Evolutionary conservation across 2,113 vertebrate genomes (phyloP).

Genomic region (Panurus biarmicus): DNA sequence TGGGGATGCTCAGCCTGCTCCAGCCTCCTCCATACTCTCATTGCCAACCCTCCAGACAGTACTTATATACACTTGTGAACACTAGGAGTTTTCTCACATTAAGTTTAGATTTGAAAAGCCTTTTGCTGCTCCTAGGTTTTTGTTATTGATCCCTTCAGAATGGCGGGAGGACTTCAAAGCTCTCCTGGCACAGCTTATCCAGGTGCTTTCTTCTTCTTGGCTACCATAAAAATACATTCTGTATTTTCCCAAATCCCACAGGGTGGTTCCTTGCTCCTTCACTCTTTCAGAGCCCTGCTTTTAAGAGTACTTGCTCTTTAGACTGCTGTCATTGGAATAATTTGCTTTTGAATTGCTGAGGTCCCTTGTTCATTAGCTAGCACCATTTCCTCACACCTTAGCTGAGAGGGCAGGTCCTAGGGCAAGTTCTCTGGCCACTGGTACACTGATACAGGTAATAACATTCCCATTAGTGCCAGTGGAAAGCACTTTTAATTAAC

Average conservation of each 20-base stretch:
- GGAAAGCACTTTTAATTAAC: background rate
- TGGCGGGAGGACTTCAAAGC: background rate
- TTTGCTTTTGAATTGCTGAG: background rate
- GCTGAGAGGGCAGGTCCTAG: background rate
- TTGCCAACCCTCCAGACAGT: background rate
- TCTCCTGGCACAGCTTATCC: background rate
- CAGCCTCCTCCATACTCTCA: background rate
- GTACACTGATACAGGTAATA: background rate
- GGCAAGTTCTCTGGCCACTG: background rate
- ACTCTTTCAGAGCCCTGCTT: background rate
- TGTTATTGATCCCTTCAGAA: background rate
- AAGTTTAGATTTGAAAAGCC: background rate
- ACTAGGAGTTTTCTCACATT: background rate
- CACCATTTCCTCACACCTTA: background rate
- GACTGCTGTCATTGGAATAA: background rate
- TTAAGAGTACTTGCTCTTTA: background rate
- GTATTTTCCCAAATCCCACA: background rate
- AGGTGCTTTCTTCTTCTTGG: background rate
- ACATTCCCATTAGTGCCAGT: background rate
- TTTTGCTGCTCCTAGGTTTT: background rate
- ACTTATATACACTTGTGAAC: background rate
- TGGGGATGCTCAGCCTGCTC: background rate
- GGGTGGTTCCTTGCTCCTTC: background rate
- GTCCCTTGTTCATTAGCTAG: background rate
- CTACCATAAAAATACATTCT: background rate